Conservation (phyloP, 2,797 vertebrate species). For the Perodicticus potto region DNA sequence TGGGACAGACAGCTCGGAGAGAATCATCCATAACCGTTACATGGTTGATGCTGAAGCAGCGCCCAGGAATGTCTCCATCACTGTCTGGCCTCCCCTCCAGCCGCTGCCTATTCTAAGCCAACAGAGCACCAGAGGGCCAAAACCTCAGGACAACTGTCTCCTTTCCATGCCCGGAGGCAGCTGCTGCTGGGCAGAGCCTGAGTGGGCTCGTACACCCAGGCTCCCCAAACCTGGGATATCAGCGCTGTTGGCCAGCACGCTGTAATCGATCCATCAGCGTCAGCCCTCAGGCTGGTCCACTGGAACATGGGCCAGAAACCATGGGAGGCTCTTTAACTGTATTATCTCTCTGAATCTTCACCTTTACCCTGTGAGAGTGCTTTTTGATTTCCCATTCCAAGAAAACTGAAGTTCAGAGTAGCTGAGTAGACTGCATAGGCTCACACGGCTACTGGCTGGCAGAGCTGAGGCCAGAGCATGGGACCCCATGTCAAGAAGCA, state of each 20-base stretch:
- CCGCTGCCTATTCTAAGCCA: conserved; percentile 29
- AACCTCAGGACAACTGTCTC: background rate
- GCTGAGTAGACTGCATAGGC: background rate
- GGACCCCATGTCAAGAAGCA: accelerated
- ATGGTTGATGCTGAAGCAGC: accelerated
- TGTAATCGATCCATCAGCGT: accelerated
- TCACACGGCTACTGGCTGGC: accelerated
- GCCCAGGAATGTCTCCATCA: background rate
- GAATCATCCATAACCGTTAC: conserved; percentile 2
- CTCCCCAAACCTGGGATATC: background rate
- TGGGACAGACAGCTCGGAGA: background rate
- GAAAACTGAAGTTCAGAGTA: background rate
- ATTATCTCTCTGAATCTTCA: background rate
- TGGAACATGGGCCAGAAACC: accelerated
- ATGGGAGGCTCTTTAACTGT: background rate
- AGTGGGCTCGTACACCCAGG: accelerated
- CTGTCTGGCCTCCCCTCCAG: background rate
- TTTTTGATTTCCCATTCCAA: background rate
- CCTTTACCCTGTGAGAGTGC: no score
- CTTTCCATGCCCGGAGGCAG: accelerated
- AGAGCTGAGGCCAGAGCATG: accelerated
- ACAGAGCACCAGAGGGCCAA: conserved; percentile 28
- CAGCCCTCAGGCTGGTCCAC: accelerated
- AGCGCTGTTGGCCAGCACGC: accelerated
- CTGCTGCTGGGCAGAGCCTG: background rate